Evolutionary conservation across 2,113 vertebrate genomes (phyloP).

Genomic region (Puffinus mauretanicus): DNA sequence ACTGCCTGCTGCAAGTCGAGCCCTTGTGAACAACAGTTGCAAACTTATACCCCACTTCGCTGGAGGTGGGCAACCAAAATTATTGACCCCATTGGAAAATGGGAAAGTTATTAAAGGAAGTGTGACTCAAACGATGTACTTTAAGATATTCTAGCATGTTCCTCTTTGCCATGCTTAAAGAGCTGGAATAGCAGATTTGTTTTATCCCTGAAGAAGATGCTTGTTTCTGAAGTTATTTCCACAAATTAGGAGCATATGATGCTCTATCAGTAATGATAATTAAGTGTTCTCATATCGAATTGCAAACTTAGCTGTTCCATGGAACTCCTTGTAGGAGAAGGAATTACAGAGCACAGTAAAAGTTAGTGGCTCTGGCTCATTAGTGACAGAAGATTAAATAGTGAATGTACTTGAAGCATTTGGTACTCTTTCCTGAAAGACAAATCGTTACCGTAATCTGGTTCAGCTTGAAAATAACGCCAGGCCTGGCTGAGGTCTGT

Average conservation of each 20-base stretch:
- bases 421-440: not conserved
- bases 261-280: not conserved
- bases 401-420: not conserved
- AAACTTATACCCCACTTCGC: not conserved
- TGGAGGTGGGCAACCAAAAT: not conserved
- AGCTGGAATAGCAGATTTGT: not conserved
- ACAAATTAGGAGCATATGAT: not conserved
- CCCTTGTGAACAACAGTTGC: too few species aligned
- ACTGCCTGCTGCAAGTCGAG: not conserved
- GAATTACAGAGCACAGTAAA: not conserved
- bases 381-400: not conserved
- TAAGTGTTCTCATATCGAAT: not conserved
- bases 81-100: not conserved
- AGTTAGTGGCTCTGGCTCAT: not conserved
- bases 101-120: not conserved
- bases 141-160: not conserved
- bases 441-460: not conserved
- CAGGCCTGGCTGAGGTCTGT: not conserved
- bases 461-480: not conserved
- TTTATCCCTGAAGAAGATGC: not conserved
- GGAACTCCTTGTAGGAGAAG: not conserved
- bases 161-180: not conserved
- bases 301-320: not conserved
- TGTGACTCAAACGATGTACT: accelerated
- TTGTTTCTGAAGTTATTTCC: not conserved